Conservation (phyloP, 2,113 vertebrate species). For the Microtus pennsylvanicus region DNA sequence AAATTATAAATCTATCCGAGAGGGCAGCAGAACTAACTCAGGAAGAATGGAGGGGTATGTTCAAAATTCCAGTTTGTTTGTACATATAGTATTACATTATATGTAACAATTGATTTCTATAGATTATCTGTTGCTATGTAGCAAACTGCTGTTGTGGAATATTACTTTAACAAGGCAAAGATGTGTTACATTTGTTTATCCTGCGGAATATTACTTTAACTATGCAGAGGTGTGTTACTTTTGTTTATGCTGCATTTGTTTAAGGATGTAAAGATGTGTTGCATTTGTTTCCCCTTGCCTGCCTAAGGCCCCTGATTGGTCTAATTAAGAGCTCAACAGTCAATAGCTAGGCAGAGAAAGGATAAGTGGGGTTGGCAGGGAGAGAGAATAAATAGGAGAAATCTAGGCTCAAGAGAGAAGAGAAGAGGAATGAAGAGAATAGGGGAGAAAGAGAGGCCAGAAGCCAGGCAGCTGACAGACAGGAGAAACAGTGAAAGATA, state of each 20-base stretch:
- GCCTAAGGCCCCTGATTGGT: neutral
- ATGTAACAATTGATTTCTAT: neutral
- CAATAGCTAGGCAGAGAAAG: neutral
- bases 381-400: neutral
- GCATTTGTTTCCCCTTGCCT: neutral
- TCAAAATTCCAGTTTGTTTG: slow-evolving; percentile 18
- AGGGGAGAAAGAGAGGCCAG: neutral
- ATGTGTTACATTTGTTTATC: neutral
- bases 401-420: no score
- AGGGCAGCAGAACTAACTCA: neutral
- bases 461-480: neutral
- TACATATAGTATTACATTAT: neutral
- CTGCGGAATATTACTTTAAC: neutral
- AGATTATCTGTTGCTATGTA: neutral
- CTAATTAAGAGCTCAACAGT: neutral
- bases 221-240: neutral
- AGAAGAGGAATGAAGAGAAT: neutral
- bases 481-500: neutral
- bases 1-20: slow-evolving; percentile 27
- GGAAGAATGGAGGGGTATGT: slow-evolving; percentile 75
- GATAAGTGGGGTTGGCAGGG: neutral
- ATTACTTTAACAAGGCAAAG: neutral
- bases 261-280: neutral
- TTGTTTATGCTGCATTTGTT: neutral
- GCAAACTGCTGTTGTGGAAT: neutral